phyloP scores from a whole-genome alignment of 2,113 vertebrate species.

The Engystomops pustulosus region DNA sequence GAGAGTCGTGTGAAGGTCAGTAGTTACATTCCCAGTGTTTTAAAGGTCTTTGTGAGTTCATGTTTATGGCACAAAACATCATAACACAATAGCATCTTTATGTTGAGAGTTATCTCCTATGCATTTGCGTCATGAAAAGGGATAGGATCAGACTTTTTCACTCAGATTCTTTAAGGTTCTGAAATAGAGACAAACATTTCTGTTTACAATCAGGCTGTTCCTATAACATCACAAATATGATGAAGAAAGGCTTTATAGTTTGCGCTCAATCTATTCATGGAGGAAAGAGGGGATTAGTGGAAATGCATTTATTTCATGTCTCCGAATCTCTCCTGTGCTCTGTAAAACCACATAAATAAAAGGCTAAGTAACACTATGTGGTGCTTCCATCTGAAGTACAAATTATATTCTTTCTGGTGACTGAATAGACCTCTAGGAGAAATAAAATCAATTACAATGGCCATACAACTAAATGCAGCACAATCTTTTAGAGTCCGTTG shows the following conservation, averaged over 20 bases:
- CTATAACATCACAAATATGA: background rate
- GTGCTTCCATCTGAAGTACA: slow-evolving; percentile 42
- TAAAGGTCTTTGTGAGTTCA: slow-evolving; percentile 11
- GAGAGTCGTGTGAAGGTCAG: slow-evolving; percentile 96
- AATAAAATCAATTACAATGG: slow-evolving; percentile 40
- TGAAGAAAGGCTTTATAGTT: background rate
- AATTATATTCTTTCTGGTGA: slow-evolving; percentile 45
- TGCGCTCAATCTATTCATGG: background rate
- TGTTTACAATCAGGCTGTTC: background rate
- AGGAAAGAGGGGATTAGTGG: slow-evolving; percentile 6
- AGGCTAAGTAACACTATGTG: slow-evolving; percentile 41
- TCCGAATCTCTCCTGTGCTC: background rate
- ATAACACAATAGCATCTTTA: background rate
- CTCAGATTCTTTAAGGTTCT: background rate
- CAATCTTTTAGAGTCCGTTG: slow-evolving; percentile 23
- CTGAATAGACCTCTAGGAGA: slow-evolving; percentile 41
- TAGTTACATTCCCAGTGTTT: slow-evolving; percentile 50
- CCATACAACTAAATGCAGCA: slow-evolving; percentile 15
- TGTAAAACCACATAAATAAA: slow-evolving; percentile 44
- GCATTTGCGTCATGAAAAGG: background rate
- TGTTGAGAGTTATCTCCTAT: background rate
- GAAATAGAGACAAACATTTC: background rate
- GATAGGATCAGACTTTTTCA: background rate
- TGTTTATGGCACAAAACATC: background rate
- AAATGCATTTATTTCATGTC: slow-evolving; percentile 38